phyloP scores from a whole-genome alignment of 1,140 invertebrate species.

The Drosophila oshimai region DNA sequence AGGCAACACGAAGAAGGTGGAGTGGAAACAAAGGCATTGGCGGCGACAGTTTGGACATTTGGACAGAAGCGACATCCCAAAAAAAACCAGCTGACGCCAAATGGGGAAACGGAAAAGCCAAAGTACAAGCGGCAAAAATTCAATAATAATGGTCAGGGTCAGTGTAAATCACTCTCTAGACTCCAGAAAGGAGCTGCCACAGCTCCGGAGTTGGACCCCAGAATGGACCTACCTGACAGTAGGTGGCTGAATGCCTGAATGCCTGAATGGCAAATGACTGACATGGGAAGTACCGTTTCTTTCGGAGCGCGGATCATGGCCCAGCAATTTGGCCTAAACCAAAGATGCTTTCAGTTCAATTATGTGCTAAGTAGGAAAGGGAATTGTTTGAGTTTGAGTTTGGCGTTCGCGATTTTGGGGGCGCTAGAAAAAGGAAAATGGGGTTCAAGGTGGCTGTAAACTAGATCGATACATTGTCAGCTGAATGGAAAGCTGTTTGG shows the following conservation, averaged over 20 bases:
- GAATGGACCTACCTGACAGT: constrained; percentile 17
- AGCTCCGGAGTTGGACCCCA: not conserved
- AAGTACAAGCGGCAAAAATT: constrained; percentile 32
- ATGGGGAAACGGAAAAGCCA: constrained; percentile 8
- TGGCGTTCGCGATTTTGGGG: not conserved
- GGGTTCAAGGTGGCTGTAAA: constrained; percentile 12
- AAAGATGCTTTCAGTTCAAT: constrained; percentile 65
- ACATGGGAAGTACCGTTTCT: constrained; percentile 67
- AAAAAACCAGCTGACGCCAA: constrained; percentile 67
- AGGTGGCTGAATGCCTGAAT: constrained; percentile 24
- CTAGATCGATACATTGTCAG: constrained; percentile 30
- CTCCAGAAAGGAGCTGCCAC: not conserved
- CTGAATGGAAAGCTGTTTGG: constrained; percentile 13
- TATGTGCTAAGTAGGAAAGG: constrained; percentile 71
- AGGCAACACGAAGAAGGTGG: too few species aligned
- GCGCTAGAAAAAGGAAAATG: constrained; percentile 16
- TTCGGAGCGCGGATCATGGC: constrained; percentile 18
- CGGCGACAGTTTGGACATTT: constrained; percentile 72
- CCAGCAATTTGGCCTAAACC: constrained; percentile 46
- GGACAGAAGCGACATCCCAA: constrained; percentile 67
- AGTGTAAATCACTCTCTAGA: constrained; percentile 59
- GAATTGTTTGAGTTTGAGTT: constrained; percentile 10
- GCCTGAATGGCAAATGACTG: constrained; percentile 69
- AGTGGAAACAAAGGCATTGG: constrained; percentile 34
- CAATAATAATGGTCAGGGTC: constrained; percentile 69